Base-by-base conservation (phyloP, 2,888 invertebrate genomes). In the Polia nebulosa region DNA sequence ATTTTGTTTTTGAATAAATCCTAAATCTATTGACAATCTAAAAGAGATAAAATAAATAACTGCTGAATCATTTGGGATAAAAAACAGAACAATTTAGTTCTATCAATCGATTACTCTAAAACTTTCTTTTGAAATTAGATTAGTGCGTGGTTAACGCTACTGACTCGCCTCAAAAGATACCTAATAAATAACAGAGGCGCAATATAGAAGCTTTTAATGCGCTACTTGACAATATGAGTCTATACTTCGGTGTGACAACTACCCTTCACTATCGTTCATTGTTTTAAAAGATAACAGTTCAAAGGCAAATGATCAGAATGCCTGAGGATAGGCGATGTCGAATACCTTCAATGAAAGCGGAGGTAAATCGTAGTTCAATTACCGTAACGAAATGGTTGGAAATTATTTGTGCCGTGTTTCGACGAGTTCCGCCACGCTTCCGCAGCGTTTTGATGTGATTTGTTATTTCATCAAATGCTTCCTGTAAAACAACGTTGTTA, bases 351-450 rank as follows among this genome's bases (percentile, higher is more conserved):
- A 22, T 68, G 65, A 53, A 69, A 62, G 41, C 20, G 27, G 49
- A 55, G 36, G 55, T 36, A 61, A 80, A 69, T 58, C 36, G 47
- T 62, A 41, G 60, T 55, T 71, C 71, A 71, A 83, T 81, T 67
- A 64, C 61, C 56, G 58, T n/a, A 29, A 39, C 47, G 29, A 77
- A 59, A 52, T 76, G 45, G 22, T 47, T 65, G 69, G 67, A 81
- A 83, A 78, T 81, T 65, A 72, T 75, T 82, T 72, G 45, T 74
- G 32, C 27, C 47, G 55, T 61, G 20, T 80, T 80, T 57, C 57
- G 73, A 65, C 53, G 51, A 27, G 51, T 67, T 68, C 56, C 57
- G 60, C n/a, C 11, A 9, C 9, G 57, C 62, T 66, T 71, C 56
- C 61, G 69, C 9, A 5, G 67, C 44, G 25, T 32, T 47, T 63